Percentiles rank a stretch among this genome's conserved stretches.
Evolutionary conservation across 2,113 vertebrate genomes (phyloP).

Genomic region (Gadus macrocephalus): DNA sequence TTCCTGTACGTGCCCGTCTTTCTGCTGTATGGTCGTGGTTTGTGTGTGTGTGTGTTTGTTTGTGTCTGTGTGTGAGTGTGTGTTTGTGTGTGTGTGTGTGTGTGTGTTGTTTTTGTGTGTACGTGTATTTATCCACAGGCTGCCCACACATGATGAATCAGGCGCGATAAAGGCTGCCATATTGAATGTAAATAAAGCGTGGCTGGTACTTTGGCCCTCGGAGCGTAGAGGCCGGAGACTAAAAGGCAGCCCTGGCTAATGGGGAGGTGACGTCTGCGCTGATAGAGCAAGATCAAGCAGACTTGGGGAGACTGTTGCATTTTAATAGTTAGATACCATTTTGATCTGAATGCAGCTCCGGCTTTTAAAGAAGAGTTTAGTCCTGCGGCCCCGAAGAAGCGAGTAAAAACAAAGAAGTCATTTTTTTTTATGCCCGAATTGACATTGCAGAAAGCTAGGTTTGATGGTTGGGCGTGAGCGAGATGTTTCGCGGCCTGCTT

Average conservation of each 20-base stretch:
- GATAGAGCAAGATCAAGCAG: not conserved
- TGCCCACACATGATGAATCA: conserved; percentile 1
- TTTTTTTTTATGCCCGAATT: too few relatives aligned
- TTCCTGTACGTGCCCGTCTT: too few relatives aligned
- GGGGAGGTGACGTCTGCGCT: not conserved
- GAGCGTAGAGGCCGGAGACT: not conserved
- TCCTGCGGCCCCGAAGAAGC: not conserved
- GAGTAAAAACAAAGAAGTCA: too few relatives aligned
- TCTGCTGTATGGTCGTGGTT: not conserved
- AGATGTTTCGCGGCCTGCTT: too few relatives aligned
- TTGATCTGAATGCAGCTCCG: not conserved
- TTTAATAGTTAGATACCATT: not conserved
- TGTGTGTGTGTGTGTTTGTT: not conserved
- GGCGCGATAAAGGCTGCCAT: not conserved
- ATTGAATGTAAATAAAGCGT: not conserved
- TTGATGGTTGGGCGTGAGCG: too few relatives aligned
- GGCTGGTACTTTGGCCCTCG: not conserved
- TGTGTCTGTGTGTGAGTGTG: not conserved
- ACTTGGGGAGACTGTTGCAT: not conserved
- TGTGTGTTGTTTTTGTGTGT: not conserved
- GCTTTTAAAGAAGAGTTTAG: not conserved
- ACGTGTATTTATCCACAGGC: not conserved
- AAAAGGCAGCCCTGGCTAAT: not conserved
- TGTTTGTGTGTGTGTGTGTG: not conserved
- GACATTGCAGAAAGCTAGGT: too few relatives aligned